A percentile compares a stretch with the other conserved stretches of the same genome.
phyloP scores from a whole-genome alignment of 2,113 vertebrate species.

The Phrynosoma platyrhinos region DNA sequence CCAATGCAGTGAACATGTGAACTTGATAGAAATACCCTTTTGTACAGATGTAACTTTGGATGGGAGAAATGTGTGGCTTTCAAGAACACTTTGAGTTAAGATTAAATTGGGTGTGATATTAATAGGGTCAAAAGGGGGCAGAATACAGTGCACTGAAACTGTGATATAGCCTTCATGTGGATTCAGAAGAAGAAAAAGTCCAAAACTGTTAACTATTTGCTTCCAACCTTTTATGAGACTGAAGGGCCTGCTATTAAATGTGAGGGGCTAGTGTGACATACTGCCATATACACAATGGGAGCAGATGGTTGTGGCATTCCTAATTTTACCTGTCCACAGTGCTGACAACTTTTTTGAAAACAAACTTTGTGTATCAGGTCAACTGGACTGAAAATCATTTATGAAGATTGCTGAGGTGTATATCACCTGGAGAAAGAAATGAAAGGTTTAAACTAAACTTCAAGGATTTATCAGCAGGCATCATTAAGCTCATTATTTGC shows the following conservation, averaged over 20 bases:
- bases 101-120: too few species aligned
- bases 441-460: background rate
- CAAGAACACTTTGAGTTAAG: too few species aligned
- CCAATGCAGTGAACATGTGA: too few species aligned
- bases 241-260: background rate
- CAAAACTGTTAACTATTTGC: background rate
- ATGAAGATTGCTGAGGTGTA: background rate
- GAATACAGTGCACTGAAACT: too few species aligned
- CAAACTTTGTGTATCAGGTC: background rate
- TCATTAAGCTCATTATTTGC: slow-evolving; percentile 29
- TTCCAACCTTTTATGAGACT: background rate
- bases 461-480: slow-evolving; percentile 10
- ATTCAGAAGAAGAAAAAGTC: too few species aligned
- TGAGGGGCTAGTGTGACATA: background rate
- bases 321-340: background rate
- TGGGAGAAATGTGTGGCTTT: too few species aligned
- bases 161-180: too few species aligned
- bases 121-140: too few species aligned
- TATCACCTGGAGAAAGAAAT: background rate
- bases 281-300: too few species aligned
- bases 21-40: too few species aligned
- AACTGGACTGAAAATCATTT: background rate
- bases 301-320: background rate
- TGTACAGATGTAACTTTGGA: too few species aligned
- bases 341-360: background rate